These are phyloP conservation scores for Eclectus roratus DNA, from an alignment of 2,113 vertebrate genomes.

Conservation along the genomic window DNA sequence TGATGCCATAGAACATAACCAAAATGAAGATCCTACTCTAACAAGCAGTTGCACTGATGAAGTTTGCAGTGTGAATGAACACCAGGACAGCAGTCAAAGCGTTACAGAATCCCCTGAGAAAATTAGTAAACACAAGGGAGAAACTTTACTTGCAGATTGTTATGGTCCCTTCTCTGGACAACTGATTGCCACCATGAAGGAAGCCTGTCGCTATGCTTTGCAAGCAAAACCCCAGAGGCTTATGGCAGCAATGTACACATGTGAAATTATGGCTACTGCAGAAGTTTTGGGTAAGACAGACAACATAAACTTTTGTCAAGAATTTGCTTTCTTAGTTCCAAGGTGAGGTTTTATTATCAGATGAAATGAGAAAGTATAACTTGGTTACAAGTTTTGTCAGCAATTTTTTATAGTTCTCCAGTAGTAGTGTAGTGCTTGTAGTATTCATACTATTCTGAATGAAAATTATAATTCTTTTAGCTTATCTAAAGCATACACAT, in stretches of 20 bases:
- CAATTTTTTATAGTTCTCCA: not conserved
- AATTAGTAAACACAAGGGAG: conserved; percentile 48
- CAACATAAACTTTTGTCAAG: not conserved
- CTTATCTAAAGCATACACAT: not conserved
- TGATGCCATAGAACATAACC: not conserved
- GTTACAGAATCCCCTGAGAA: conserved; percentile 10
- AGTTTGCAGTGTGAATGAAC: not conserved
- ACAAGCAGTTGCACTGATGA: not conserved
- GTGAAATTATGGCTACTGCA: conserved; percentile 94
- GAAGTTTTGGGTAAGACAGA: conserved; percentile 91
- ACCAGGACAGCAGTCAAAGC: not conserved
- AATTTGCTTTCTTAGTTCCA: not conserved
- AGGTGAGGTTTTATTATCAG: not conserved
- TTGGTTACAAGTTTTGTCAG: not conserved
- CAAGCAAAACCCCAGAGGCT: conserved; percentile 91
- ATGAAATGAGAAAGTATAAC: not conserved
- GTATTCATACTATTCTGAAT: not conserved
- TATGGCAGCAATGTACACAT: conserved; percentile 96
- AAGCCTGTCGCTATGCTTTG: conserved; percentile 89
- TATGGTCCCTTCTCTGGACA: conserved; percentile 94
- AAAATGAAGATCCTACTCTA: not conserved
- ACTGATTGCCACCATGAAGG: conserved; percentile 94
- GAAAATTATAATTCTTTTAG: not conserved
- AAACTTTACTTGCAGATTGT: conserved; percentile 72
- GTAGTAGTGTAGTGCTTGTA: not conserved